phyloP scores from a whole-genome alignment of 2,113 vertebrate species.

The Rhadina sibilatrix region DNA sequence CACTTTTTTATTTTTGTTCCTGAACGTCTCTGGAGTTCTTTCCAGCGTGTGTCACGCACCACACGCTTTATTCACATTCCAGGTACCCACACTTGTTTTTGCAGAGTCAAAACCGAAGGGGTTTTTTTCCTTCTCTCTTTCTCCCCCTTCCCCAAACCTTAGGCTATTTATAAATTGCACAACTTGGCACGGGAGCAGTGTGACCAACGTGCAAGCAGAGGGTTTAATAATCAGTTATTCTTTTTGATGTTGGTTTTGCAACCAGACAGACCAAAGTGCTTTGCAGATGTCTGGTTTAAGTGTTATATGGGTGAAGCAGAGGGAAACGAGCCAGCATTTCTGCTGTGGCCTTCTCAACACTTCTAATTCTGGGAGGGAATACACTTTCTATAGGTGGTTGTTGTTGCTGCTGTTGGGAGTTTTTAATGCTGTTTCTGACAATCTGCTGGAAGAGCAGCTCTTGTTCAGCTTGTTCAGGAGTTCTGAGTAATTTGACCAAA shows the following conservation, averaged over 20 bases:
- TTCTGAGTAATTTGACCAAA: background rate
- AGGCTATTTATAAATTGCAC: background rate
- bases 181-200: background rate
- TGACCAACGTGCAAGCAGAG: background rate
- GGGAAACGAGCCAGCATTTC: background rate
- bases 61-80: slow-evolving; percentile 3
- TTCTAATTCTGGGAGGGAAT: background rate
- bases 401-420: background rate
- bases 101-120: background rate
- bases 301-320: background rate
- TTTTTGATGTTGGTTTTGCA: slow-evolving; percentile 23
- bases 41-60: background rate
- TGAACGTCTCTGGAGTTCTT: slow-evolving; percentile 5
- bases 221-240: slow-evolving; percentile 21
- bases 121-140: background rate
- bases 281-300: slow-evolving; percentile 29
- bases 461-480: background rate
- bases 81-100: slow-evolving; percentile 41
- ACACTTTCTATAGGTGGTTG: background rate
- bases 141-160: background rate
- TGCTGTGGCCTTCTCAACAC: background rate
- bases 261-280: background rate
- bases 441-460: background rate
- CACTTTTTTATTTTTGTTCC: background rate
- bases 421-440: background rate